Evolutionary conservation across 2,888 invertebrate species (phyloP).

Genomic region (Lasioglossum vierecki): DNA sequence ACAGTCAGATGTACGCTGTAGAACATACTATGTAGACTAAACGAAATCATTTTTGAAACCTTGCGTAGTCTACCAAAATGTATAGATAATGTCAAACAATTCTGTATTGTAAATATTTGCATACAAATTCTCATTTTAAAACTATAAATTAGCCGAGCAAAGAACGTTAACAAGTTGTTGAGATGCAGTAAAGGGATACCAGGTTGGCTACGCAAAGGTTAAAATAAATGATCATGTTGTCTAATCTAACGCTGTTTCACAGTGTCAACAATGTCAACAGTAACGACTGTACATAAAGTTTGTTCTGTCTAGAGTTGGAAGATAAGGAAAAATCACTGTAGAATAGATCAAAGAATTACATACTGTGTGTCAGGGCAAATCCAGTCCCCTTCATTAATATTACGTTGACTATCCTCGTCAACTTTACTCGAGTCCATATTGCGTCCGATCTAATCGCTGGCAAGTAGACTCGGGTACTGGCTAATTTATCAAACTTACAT

Average conservation of each 20-base stretch:
- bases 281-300: background rate
- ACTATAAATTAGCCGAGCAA: no score
- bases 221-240: background rate
- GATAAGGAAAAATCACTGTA: background rate
- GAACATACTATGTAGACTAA: background rate
- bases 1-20: background rate
- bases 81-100: no score
- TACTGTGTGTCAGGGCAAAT: slow-evolving; percentile 82
- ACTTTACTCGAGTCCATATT: slow-evolving; percentile 79
- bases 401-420: slow-evolving; percentile 79
- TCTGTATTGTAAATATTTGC: no score
- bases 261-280: background rate
- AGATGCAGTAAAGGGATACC: no score
- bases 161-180: no score
- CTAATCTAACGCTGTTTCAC: background rate
- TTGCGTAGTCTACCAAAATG: no score
- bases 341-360: slow-evolving; percentile 56
- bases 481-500: slow-evolving; percentile 30
- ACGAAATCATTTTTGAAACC: background rate
- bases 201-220: no score
- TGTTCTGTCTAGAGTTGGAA: background rate
- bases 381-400: slow-evolving; percentile 82
- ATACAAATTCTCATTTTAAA: no score
- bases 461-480: slow-evolving; percentile 9
- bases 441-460: slow-evolving; percentile 7